Evolutionary conservation across 2,888 invertebrate genomes (phyloP), one percentile per base, ranked within the genome.

Genomic region (Tetragonula carbonaria): DNA sequence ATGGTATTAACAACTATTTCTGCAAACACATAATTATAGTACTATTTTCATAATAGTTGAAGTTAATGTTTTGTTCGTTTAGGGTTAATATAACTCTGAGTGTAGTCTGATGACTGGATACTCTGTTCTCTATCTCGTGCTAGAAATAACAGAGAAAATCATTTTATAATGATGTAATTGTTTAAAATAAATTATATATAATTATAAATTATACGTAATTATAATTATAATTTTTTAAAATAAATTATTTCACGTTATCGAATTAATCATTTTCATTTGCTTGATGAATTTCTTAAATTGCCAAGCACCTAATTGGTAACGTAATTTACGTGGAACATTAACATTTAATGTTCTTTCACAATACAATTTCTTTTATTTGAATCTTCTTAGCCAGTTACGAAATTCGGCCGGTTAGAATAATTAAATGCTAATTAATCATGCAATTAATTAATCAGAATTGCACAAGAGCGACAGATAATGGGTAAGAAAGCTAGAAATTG

Each of bases 371-470:
- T 6, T 59, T 59, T 59, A 59, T 59, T 59, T n/a, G 57, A 59
- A 5, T n/a, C 13, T 13, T n/a, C 2, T 28, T 45, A 38, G 53
- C 28, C 18, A 21, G 66, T 67, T 66, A 78, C 68, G 80, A 85
- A 80, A 77, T 80, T 82, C 33, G 70, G 45, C 16, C 53, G 33
- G 65, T 63, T 76, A 63, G 45, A 62, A 77, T 73, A 82, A 82
- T 80, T 78, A 71, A 74, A 73, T 75, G 71, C 62, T 75, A 74
- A 55, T 87, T 80, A 77, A 88, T 87, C 77, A 87, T 57, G 33
- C 73, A 74, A 86, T 80, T 74, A 76, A 83, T 86, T 78, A 87
- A 86, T 87, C 71, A 84, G 55, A 88, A 59, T 87, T 87, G 70
- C 87, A 87, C 89, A 87, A 87, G 80, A 81, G 79, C 28, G 63